Evolutionary conservation across 2,113 vertebrate genomes (phyloP), one percentile per base, ranked within the genome.

Genomic region (Coracopsis vasa): DNA sequence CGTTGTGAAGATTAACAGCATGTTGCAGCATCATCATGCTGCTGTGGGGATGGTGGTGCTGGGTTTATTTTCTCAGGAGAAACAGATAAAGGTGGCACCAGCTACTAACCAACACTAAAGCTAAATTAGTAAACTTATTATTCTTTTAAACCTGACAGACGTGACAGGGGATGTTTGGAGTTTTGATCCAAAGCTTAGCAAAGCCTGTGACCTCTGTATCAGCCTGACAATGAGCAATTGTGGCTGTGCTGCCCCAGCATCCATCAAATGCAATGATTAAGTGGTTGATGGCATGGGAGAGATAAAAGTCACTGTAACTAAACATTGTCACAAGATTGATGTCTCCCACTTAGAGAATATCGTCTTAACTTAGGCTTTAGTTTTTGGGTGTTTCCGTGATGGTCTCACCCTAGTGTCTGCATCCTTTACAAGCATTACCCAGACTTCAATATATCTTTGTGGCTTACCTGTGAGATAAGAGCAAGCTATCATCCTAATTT

Each of bases 181-280:
- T 93, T 96, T 95, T 92, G 92, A 90, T 77, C 62, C 88, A 83
- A 80, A 73, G 92, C 79, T 90, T 69, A 77, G 27, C 60, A 85
- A 80, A 96, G 67, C 72, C 80, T 7, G 11, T 96, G 90, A 95
- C 95, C 94, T 91, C 79, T 92, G 54, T 70, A 84, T 90, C 79
- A 80, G 86, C 60, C 77, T 90, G 92, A 97, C 95, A 94, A 95
- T 92, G 95, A 96, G 90, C 92, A 93, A 96, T 93, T 88, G 75
- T 0, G 3, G 42, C 86, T 2, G 0, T 86, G 80, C 79, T 90
- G 85, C 93, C 80, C 88, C 72, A 80, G 82, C 75, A 97, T 93
- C 90, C 86, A 93, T 92, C 92, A 94, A 93, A 90, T 15, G 60
- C 45, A 50, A 56, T 86, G 88, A 86, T 90, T 95, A 93, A 93